Base-by-base conservation (phyloP, 2,797 vertebrate species). In the Melanogrammus aeglefinus region DNA sequence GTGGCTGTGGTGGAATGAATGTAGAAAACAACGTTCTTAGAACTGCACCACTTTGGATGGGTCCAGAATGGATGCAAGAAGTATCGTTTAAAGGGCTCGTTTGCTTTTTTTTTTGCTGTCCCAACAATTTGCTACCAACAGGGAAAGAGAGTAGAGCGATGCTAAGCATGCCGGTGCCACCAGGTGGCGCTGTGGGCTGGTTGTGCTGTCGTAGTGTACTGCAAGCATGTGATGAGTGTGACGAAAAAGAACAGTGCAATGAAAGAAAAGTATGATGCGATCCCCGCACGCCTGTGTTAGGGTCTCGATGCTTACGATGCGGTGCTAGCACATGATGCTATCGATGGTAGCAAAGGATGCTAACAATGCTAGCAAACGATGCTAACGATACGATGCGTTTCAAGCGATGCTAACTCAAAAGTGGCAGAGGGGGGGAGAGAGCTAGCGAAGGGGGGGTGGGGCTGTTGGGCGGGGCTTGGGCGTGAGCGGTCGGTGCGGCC, bases 61-160 rank as follows among this genome's bases (percentile, higher is more conserved):
- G 24, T 85, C 85, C 87, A 78, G 73, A 77, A 82, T 80, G 76
- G 75, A 57, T 88, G 90, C 85, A 88, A 92, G 81, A 91, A 90
- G 91, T 90, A 80, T 13, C 7, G 77, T 92, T 69, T 92, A 93
- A 92, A 94, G 92, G 93, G 91, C 90, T 92, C 82, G 39, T 92
- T 92, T 92, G 91, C 90, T 87, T 84, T 83, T 80, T 75, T 75
- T 81, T 86, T 81, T 78, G 35, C 72, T 73, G 24, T 74, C 73
- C 39, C 24, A 21, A 69, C 69, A 78, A 81, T 76, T 78, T 77
- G 78, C 51, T 80, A 57, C 39, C 39, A 16, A 27, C 13, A 44
- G 36, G 77, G 78, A 79, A 77, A 66, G 18, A 3, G 39, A 13
- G 76, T 44, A 76, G 35, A 79, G 77, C 7, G 33, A 24, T 7